phyloP scores from a whole-genome alignment of 2,797 vertebrate genomes.

The Myotis planiceps region DNA sequence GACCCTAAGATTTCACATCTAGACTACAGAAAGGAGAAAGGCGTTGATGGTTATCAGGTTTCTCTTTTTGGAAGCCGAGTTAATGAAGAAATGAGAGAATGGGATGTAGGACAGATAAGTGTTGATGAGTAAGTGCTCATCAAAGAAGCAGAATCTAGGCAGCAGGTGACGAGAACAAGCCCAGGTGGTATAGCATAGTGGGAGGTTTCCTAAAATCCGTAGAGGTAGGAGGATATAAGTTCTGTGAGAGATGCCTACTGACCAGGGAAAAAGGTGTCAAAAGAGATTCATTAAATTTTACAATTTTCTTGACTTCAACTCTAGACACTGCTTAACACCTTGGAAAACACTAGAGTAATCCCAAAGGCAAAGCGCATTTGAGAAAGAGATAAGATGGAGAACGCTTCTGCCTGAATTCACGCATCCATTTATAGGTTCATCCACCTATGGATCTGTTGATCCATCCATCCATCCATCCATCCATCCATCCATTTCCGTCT shows the following conservation, averaged over 20 bases:
- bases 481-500: background rate
- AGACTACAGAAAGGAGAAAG: background rate
- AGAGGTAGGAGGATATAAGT: background rate
- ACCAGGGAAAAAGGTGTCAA: background rate
- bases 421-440: background rate
- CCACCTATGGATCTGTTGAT: background rate
- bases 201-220: background rate
- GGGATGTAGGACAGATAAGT: background rate
- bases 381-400: background rate
- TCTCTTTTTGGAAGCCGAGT: background rate
- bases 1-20: background rate
- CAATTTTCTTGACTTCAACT: background rate
- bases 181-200: accelerated
- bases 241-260: background rate
- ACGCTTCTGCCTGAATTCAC: background rate
- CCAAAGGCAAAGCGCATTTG: background rate
- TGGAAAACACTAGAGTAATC: background rate
- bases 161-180: background rate
- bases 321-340: background rate
- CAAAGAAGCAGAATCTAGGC: background rate
- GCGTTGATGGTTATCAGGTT: background rate
- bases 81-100: background rate
- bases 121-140: background rate
- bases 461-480: background rate
- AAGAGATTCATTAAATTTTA: background rate